Base-by-base conservation (phyloP, 92 coral and sea anemone species). In the Siderastrea radians region DNA sequence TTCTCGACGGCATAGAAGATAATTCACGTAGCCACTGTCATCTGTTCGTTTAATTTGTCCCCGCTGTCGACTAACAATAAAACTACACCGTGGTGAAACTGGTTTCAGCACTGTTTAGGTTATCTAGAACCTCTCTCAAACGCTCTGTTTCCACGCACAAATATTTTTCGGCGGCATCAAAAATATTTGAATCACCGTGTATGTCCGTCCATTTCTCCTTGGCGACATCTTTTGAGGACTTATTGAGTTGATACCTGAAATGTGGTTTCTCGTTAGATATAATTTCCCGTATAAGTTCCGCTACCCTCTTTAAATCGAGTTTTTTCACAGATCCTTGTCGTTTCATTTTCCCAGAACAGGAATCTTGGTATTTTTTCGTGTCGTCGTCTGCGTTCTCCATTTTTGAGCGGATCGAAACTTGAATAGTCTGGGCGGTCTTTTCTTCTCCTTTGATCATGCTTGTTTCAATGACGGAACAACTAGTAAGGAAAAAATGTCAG, bases 301-400 rank as follows among this genome's bases (percentile, higher is more conserved):
- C 89, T 52, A 97, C 91, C 75, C 94, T 93, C 60, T 74, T 80
- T 55, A 94, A 88, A 88, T 97, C 91, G 61, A 96, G 88, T 88
- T 95, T 97, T 90, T 97, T 97, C 62, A 97, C 91, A 11, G 99
- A 95, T 43, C 98, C 95, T 67, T 94, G 95, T 59, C 97, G 88
- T 71, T 92, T 90, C 72, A 97, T 94, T 81, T 93, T 96, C 61
- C 82, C 93, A 5, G 93, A 86, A 48, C 94, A 83, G 55, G 94
- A 85, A 81, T 97, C 99, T 87, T 93, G 98, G 65, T 89, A 90
- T 77, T 91, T 92, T 49, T 93, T 87, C 9, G 99, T 95, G 53
- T 94, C 95, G 64, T 93, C 98, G 65, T 97, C 99, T 3, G 95
- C 92, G 74, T 92, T 86, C 45, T 96, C 97, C 98, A 97, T 95